Evolutionary conservation across 2,888 invertebrate genomes (phyloP), one percentile per base, ranked within the genome.

Genomic region (Brenthis hecate): DNA sequence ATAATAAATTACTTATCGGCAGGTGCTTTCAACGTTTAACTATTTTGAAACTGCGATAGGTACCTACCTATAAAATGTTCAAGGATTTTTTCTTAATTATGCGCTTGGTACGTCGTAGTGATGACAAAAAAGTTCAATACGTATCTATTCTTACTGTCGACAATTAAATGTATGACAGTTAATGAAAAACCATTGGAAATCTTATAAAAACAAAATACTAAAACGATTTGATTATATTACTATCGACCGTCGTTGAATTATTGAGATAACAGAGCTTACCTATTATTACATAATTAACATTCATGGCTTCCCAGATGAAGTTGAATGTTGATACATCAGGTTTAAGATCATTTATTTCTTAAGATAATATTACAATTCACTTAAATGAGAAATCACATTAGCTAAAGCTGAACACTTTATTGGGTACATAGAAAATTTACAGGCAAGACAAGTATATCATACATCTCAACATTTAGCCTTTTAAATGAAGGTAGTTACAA

Each of bases 401-500:
- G 19, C 19, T 19, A 19, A 19, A 19, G 19, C 19, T 19, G 1
- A 19, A 19, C 19, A 19, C 19, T n/a, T n/a, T 19, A 19, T 19
- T 19, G 19, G 19, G 19, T 19, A 19, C 19, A 0, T 19, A 1
- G 19, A 19, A 19, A 19, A 19, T 19, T 19, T 1, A 19, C 19
- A 19, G 19, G 19, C 19, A 19, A 19, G 19, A 19, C 19, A 19
- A 19, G 19, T 19, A 19, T 1, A 19, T 19, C 19, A 19, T 19
- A 19, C 1, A 28, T 28, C 14, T n/a, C 0, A 57, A 47, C 14
- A 13, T 56, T 13, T 16, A 19, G 8, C 13, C 11, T 14, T 50
- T n/a, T 28, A 28, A 50, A 48, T 65, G 83, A 80, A 84, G 88
- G 86, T 87, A 86, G 84, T 80, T 74, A 67, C 81, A 85, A 68